Evolutionary conservation across 1,140 invertebrate species (phyloP), one percentile per base, ranked within the genome.

Genomic region (Lucilia sericata): DNA sequence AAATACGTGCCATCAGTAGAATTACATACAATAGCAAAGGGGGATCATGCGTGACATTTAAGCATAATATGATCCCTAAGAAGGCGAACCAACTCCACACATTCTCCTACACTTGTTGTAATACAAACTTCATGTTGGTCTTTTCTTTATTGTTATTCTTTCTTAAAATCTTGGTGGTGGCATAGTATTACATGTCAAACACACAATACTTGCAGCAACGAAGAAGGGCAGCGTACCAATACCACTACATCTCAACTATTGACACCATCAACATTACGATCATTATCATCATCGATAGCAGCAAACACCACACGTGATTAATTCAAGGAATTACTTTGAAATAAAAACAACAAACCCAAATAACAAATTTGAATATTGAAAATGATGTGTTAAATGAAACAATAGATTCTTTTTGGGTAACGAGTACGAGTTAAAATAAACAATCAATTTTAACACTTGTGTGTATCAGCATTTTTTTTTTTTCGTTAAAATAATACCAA

Each of bases 111-210:
- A 70, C 65, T 70, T 70, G 65, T 70, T 70, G 65, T 70, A 70
- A 70, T 70, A 70, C 21, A 21, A 70, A 70, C 65, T 70, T 70
- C 65, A 70, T 70, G 65, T 70, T 70, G 65, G 65, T 70, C 65
- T 70, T 10, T 70, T 21, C 10, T 60, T n/a, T 17, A 21, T 12
- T 21, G 7, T 70, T 42, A 42, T 42, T 42, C 2, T 60, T 70
- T 70, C n/a, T 19, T 70, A 3, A 25, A 70, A 70, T 70, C 65
- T 70, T 25, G 19, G 65, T 70, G 65, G 65, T 70, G 65, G 65
- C 65, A 70, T 70, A 21, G 19, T 70, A 70, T 70, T 70, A 70
- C 65, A 21, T 70, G 65, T 70, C 65, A 70, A 70, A 70, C 19
- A n/a, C n/a, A 21, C 60, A 10, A 60, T 70, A 70, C 60, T 70